phyloP scores from a whole-genome alignment of 2,888 invertebrate species.

The Nesidiocoris tenuis region DNA sequence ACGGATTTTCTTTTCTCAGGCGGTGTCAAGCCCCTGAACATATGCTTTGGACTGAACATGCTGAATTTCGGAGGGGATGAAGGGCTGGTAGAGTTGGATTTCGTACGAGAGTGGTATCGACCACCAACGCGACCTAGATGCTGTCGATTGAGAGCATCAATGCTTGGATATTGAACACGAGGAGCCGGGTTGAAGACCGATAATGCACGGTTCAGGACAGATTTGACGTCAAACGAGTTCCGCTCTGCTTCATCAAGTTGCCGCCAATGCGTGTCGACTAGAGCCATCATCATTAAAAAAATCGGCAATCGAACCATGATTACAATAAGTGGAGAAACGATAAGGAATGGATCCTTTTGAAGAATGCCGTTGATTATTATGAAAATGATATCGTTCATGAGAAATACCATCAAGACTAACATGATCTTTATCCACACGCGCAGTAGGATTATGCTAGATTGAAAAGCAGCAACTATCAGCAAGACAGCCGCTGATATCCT shows the following conservation, averaged over 20 bases:
- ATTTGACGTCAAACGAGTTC: neutral
- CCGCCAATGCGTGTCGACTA: constrained; percentile 15
- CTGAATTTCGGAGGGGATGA: no score
- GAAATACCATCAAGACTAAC: neutral
- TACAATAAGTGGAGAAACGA: neutral
- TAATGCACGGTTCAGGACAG: neutral
- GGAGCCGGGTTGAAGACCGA: neutral
- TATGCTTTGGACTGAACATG: no score
- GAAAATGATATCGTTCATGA: neutral
- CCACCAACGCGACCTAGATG: no score
- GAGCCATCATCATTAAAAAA: neutral
- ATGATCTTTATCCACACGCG: constrained; percentile 1
- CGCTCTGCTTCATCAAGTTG: neutral
- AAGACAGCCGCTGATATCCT: neutral
- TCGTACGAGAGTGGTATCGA: no score
- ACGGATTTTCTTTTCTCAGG: no score
- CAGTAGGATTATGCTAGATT: no score
- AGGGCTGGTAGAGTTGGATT: no score
- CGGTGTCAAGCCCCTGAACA: no score
- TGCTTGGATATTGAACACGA: neutral
- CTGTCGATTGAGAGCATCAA: neutral
- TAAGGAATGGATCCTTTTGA: neutral
- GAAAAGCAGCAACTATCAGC: neutral
- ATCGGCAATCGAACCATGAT: neutral
- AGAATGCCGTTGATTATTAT: neutral